Conservation (phyloP, 2,797 vertebrate genomes). For the Okamejei kenojei region DNA sequence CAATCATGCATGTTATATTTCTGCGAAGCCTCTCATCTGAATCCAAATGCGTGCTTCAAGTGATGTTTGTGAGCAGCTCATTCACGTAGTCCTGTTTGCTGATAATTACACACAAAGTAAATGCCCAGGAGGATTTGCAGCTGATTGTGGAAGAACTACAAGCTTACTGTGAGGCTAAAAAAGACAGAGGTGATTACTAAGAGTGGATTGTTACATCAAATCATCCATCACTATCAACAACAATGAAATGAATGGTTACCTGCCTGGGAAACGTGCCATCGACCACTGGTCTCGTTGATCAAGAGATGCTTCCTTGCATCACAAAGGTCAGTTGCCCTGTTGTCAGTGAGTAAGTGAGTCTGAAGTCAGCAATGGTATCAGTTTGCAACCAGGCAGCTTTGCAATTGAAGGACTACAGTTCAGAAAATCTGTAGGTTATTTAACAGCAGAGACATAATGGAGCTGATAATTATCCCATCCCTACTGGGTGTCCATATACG, state of each 20-base stretch:
- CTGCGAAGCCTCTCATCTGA: background rate
- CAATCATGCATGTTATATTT: background rate
- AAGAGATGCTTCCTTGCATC: background rate
- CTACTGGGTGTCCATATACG: too few species aligned
- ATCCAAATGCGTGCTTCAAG: background rate
- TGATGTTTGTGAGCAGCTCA: constrained; percentile 2
- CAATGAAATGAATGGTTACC: background rate
- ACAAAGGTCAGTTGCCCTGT: background rate
- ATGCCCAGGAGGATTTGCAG: background rate
- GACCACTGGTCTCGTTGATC: background rate
- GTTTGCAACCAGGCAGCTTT: background rate
- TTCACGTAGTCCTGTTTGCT: background rate
- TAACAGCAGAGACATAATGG: background rate
- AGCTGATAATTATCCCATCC: background rate
- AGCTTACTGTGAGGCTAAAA: background rate
- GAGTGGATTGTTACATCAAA: constrained; percentile 12
- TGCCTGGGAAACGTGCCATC: background rate
- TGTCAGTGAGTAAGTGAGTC: background rate
- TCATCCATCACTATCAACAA: background rate
- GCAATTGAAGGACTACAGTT: background rate
- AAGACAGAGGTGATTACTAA: background rate
- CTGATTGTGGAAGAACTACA: background rate
- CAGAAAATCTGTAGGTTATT: background rate
- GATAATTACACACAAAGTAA: background rate
- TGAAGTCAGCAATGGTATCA: background rate